Conservation (phyloP, 2,888 invertebrate genomes). For the Cantharis nigra region DNA sequence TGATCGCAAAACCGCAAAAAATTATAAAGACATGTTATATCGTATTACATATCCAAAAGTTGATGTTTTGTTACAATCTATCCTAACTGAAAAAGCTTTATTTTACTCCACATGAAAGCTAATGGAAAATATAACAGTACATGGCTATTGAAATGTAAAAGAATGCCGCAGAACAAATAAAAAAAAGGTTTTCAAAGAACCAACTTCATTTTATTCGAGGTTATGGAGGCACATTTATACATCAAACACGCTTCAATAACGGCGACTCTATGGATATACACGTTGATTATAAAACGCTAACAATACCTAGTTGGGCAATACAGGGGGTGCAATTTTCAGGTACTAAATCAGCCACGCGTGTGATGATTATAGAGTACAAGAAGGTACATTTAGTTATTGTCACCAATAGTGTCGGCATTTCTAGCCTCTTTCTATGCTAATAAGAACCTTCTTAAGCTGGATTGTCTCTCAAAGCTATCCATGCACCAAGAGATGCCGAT, state of each 20-base stretch:
- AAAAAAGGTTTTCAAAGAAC: constrained; percentile 32
- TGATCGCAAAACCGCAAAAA: background rate
- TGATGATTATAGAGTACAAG: constrained; percentile 32
- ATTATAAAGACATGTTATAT: constrained; percentile 3
- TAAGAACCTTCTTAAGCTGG: constrained; percentile 33
- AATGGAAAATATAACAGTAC: constrained; percentile 35
- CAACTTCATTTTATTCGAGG: constrained; percentile 27
- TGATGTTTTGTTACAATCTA: constrained; percentile 6
- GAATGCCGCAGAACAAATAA: constrained; percentile 37
- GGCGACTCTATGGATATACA: constrained; percentile 28
- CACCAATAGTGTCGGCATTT: constrained; percentile 34
- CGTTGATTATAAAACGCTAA: constrained; percentile 36
- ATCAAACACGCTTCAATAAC: constrained; percentile 35
- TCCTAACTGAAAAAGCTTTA: constrained; percentile 25
- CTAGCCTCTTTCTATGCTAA: constrained; percentile 31
- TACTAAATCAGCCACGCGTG: constrained; percentile 36
- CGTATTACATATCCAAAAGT: constrained; percentile 9
- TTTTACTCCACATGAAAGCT: constrained; percentile 20
- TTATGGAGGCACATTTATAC: constrained; percentile 32
- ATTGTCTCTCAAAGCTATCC: constrained; percentile 34
- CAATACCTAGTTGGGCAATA: constrained; percentile 35
- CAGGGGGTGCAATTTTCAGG: constrained; percentile 34
- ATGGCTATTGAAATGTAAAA: constrained; percentile 35
- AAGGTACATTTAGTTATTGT: constrained; percentile 29
- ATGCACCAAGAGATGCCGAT: constrained; percentile 33